Percentiles rank a stretch among this genome's conserved stretches.
Conservation (phyloP, 2,797 vertebrate genomes). For the Pantherophis vulpinus region DNA sequence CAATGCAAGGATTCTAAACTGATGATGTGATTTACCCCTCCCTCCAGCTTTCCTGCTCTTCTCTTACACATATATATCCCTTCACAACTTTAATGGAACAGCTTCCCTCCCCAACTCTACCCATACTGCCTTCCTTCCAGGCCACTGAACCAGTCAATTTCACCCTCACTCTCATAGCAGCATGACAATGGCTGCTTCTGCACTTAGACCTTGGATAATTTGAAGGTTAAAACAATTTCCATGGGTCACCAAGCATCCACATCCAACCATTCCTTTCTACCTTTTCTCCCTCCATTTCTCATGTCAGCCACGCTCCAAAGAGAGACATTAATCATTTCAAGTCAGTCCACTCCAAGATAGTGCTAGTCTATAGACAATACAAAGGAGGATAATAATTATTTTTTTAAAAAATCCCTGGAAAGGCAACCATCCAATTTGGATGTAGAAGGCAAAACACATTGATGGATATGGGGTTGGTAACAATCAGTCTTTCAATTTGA, state of each 20-base stretch:
- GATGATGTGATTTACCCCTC: not conserved
- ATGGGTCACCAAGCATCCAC: not conserved
- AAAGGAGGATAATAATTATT: not conserved
- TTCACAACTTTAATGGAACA: not conserved
- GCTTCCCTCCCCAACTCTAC: not conserved
- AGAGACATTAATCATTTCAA: not conserved
- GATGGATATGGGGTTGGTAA: not conserved
- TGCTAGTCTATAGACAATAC: not conserved
- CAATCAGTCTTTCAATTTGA: not conserved
- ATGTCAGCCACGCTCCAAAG: not conserved
- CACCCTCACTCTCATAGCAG: not conserved
- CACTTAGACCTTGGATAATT: not conserved
- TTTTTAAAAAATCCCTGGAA: not conserved
- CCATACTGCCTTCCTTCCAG: not conserved
- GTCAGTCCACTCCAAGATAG: not conserved
- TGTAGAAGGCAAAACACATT: not conserved
- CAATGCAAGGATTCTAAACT: not conserved
- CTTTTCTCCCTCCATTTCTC: not conserved
- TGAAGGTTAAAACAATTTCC: not conserved
- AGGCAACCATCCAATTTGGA: not conserved
- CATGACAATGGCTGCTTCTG: not conserved
- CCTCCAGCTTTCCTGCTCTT: not conserved
- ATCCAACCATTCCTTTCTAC: not conserved
- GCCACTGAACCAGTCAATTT: not conserved
- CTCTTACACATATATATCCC: not conserved